Conservation (phyloP, 2,113 vertebrate species). For the Hassar affinis region DNA sequence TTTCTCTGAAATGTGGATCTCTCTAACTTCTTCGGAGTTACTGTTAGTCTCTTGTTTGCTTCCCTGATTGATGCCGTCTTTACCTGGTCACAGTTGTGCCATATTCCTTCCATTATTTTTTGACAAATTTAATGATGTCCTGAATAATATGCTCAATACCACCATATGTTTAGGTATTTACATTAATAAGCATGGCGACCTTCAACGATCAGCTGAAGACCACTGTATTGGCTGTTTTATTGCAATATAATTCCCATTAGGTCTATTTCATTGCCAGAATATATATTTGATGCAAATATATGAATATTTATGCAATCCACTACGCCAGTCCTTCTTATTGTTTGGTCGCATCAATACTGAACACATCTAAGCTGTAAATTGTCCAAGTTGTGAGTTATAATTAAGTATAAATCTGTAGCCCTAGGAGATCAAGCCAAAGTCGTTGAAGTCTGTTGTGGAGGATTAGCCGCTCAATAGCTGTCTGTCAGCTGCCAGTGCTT, state of each 20-base stretch:
- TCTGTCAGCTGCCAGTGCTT: constrained; percentile 27
- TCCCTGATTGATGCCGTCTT: background rate
- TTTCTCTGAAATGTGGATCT: background rate
- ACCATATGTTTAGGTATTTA: background rate
- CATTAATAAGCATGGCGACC: constrained; percentile 3
- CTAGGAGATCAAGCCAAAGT: constrained; percentile 62
- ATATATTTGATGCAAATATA: too few species aligned
- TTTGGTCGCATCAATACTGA: background rate
- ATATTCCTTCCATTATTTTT: background rate
- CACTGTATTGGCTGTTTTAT: background rate
- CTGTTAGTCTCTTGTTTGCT: background rate
- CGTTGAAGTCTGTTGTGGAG: constrained; percentile 54
- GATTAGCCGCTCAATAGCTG: constrained; percentile 61
- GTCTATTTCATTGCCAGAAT: background rate
- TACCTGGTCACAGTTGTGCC: background rate
- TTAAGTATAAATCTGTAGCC: constrained; percentile 61
- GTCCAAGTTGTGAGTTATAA: constrained; percentile 51
- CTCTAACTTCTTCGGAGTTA: background rate
- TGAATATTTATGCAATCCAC: background rate
- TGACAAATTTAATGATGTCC: background rate
- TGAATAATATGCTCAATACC: background rate
- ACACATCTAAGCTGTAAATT: constrained; percentile 23
- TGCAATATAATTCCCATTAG: background rate
- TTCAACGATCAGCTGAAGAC: background rate
- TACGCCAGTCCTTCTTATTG: background rate